phyloP scores from a whole-genome alignment of 2,113 vertebrate genomes.

The Taurulus bubalis region DNA sequence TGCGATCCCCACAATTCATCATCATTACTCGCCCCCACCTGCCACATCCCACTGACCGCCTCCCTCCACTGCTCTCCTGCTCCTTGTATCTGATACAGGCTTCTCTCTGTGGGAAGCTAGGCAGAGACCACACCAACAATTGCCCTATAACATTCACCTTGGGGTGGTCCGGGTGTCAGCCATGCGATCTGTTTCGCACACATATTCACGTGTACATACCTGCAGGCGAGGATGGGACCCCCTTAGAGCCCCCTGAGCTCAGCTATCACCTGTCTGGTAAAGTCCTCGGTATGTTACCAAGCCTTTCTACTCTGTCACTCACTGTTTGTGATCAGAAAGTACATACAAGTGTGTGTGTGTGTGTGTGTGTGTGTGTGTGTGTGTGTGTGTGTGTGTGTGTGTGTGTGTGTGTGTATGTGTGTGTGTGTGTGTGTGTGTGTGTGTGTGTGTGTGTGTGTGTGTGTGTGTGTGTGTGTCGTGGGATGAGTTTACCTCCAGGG shows the following conservation, averaged over 20 bases:
- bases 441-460: constrained; percentile 29
- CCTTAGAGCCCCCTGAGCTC: constrained; percentile 31
- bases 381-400: background rate
- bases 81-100: constrained; percentile 33
- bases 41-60: constrained; percentile 49
- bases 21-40: constrained; percentile 68
- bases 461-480: background rate
- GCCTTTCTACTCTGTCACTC: constrained; percentile 68
- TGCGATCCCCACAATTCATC: constrained; percentile 70
- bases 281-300: constrained; percentile 59
- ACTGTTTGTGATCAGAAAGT: constrained; percentile 44
- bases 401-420: constrained; percentile 27
- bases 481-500: constrained; percentile 51
- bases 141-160: constrained; percentile 35
- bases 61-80: constrained; percentile 35
- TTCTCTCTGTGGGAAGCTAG: constrained; percentile 40
- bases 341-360: constrained; percentile 45
- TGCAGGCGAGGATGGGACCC: constrained; percentile 53
- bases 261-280: constrained; percentile 69
- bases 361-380: background rate
- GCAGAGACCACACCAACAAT: constrained; percentile 14
- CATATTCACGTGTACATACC: constrained; percentile 65
- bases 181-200: constrained; percentile 67
- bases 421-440: constrained; percentile 23
- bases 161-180: constrained; percentile 66